A percentile compares a stretch with the other conserved stretches of the same genome.
Evolutionary conservation across 1,140 invertebrate species (phyloP).

Genomic region (Diuraphis noxia): DNA sequence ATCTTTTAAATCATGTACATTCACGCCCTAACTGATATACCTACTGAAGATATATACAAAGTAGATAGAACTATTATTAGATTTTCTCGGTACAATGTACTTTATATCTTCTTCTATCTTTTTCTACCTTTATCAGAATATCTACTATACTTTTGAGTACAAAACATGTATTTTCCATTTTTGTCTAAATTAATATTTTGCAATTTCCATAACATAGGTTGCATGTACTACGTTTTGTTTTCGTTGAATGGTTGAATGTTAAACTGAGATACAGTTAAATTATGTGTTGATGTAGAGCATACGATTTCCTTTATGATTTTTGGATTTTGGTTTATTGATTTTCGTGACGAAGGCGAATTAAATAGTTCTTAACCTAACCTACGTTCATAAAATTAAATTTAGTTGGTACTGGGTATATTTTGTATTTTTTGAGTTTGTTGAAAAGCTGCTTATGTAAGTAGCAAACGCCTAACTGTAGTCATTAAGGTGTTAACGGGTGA

Average conservation of each 20-base stretch:
- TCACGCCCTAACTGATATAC: neutral
- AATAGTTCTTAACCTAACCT: neutral
- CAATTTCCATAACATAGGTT: neutral
- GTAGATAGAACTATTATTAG: conserved; percentile 12
- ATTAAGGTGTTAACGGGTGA: neutral
- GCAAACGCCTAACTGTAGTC: neutral
- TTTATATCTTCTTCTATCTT: neutral
- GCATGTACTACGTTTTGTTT: neutral
- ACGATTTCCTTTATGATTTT: neutral
- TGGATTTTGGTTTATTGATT: neutral
- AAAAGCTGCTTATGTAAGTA: neutral
- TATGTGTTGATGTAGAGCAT: neutral
- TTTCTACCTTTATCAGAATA: neutral
- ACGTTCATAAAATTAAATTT: neutral
- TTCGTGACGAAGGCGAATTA: neutral
- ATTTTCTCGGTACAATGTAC: neutral
- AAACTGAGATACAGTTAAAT: neutral
- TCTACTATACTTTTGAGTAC: neutral
- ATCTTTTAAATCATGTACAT: conserved; percentile 34
- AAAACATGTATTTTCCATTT: neutral
- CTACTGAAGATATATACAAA: neutral
- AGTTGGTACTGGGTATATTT: neutral
- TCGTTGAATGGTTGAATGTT: neutral
- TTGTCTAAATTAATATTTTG: neutral
- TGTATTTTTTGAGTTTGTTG: neutral